Conservation (phyloP, 2,113 vertebrate genomes). For the Enhydra lutris region DNA sequence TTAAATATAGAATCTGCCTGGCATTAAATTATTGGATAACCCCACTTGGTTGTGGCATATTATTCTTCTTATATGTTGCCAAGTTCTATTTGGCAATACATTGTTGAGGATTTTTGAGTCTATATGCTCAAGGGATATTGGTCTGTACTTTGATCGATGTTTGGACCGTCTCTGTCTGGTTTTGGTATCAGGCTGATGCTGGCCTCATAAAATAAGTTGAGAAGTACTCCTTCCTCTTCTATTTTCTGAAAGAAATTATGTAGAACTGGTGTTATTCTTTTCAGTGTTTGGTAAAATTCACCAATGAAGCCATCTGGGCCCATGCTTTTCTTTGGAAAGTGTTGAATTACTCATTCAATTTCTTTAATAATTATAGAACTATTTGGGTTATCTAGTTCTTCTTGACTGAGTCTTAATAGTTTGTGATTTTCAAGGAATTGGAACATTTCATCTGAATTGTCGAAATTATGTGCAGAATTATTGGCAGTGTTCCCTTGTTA, state of each 20-base stretch:
- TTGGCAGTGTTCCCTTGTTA: not conserved
- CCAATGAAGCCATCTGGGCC: not conserved
- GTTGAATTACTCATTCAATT: not conserved
- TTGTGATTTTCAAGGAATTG: slow-evolving; percentile 34
- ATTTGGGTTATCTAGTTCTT: not conserved
- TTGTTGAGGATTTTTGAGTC: not conserved
- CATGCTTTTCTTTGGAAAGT: not conserved
- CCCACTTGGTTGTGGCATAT: not conserved
- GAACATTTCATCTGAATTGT: not conserved
- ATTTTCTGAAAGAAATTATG: not conserved
- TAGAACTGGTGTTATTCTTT: not conserved
- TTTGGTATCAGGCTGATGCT: not conserved
- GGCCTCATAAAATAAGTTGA: not conserved
- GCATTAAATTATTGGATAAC: not conserved
- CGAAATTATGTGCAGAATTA: not conserved
- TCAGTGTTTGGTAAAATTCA: not conserved
- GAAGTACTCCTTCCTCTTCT: not conserved
- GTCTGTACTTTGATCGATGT: not conserved
- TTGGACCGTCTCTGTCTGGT: not conserved
- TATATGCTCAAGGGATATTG: not conserved
- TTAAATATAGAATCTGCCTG: not conserved
- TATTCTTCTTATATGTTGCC: not conserved
- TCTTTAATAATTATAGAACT: not conserved
- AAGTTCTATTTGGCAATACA: not conserved
- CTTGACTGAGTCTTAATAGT: not conserved